Conservation (phyloP, 2,888 invertebrate species). For the Corythucha ciliata region DNA sequence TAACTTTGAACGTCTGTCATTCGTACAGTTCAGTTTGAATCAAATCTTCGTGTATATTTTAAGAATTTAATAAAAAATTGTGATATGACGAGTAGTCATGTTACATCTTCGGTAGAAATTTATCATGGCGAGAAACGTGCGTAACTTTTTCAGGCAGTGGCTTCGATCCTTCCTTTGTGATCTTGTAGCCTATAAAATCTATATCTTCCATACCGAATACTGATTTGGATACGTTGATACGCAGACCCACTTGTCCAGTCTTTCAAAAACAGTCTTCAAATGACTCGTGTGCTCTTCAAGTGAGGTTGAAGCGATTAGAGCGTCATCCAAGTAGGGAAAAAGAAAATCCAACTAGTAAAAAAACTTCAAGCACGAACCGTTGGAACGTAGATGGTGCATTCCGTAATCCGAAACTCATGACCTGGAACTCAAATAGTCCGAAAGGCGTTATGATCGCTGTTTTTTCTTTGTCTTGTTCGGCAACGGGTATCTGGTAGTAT, state of each 20-base stretch:
- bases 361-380: constrained; percentile 33
- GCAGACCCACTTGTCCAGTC: constrained; percentile 30
- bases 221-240: constrained; percentile 35
- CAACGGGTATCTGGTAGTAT: constrained; percentile 17
- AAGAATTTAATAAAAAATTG: too few species aligned
- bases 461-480: constrained; percentile 8
- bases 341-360: constrained; percentile 31
- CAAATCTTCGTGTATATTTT: too few species aligned
- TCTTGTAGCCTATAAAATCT: constrained; percentile 23
- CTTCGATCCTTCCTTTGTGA: constrained; percentile 20
- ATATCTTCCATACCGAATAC: constrained; percentile 15
- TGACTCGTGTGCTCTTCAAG: constrained; percentile 28
- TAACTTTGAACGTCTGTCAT: too few species aligned
- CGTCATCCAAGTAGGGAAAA: constrained; percentile 38
- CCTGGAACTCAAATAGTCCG: constrained; percentile 1
- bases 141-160: constrained; percentile 23
- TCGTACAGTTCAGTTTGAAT: too few species aligned
- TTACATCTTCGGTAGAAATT: constrained; percentile 40
- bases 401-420: constrained; percentile 23
- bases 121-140: constrained; percentile 39
- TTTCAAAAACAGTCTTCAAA: constrained; percentile 27
- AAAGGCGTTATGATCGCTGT: constrained; percentile 18
- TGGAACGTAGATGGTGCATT: constrained; percentile 35
- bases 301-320: constrained; percentile 34
- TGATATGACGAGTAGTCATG: too few species aligned